Percentiles rank a stretch among this genome's conserved stretches.
phyloP scores from a whole-genome alignment of 2,113 vertebrate genomes.

The Baryphthengus martii region DNA sequence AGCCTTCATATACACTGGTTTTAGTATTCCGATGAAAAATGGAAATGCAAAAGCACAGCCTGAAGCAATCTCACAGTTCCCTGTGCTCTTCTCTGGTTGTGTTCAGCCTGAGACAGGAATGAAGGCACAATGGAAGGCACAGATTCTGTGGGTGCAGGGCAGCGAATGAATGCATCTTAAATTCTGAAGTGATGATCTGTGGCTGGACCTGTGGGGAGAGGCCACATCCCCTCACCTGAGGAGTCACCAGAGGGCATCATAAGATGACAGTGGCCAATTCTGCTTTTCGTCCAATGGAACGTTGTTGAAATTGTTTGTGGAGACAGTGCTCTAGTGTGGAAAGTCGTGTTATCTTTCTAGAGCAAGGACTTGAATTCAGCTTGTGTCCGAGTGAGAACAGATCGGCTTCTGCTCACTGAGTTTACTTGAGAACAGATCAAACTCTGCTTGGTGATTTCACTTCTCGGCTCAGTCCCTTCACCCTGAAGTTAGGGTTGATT shows the following conservation, averaged over 20 bases:
- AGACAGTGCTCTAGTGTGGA: neutral
- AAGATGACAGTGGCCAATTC: neutral
- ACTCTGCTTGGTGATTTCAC: neutral
- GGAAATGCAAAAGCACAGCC: neutral
- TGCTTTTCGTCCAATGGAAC: neutral
- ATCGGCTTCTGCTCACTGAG: neutral
- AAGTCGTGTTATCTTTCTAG: neutral
- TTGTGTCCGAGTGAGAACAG: neutral
- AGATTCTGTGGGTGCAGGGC: too few species aligned
- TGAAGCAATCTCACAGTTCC: neutral
- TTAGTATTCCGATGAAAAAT: neutral
- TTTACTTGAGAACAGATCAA: neutral
- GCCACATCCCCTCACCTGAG: too few species aligned
- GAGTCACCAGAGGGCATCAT: neutral
- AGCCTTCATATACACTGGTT: neutral
- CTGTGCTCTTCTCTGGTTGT: neutral
- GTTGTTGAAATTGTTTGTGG: neutral
- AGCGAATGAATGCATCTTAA: accelerated
- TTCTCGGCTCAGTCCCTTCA: neutral
- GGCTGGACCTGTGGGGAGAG: neutral
- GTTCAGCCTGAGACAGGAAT: neutral
- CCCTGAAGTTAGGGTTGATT: neutral
- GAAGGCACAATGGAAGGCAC: neutral
- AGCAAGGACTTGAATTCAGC: neutral
- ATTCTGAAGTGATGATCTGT: neutral